These are phyloP conservation scores for Leptura quadrifasciata DNA, from an alignment of 2,888 invertebrate species.

Conservation along the genomic window DNA sequence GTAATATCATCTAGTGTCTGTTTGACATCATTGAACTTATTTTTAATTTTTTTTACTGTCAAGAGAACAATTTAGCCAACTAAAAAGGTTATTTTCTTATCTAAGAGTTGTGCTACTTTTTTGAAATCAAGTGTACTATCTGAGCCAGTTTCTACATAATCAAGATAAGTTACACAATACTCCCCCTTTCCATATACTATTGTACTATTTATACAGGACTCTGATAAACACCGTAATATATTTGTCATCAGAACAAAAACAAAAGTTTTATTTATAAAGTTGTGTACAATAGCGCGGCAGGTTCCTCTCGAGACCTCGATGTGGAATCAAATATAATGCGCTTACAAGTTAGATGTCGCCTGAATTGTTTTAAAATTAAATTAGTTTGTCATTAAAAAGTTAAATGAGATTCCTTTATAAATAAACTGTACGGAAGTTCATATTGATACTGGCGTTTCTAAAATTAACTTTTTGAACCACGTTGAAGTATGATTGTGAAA, in stretches of 20 bases:
- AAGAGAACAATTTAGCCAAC: too few relatives aligned
- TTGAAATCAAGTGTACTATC: background rate
- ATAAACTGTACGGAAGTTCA: too few relatives aligned
- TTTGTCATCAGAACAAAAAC: slow-evolving; percentile 11
- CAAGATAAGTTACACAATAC: background rate
- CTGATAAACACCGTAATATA: slow-evolving; percentile 9
- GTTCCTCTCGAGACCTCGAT: background rate
- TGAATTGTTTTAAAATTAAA: background rate
- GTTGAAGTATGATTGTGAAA: too few relatives aligned
- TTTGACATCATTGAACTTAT: too few relatives aligned
- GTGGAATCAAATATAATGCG: background rate
- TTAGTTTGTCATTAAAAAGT: background rate
- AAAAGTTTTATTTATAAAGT: slow-evolving; percentile 6
- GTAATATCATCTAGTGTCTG: too few relatives aligned
- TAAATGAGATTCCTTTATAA: background rate
- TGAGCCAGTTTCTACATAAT: background rate
- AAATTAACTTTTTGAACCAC: too few relatives aligned
- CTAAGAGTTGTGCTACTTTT: too few relatives aligned
- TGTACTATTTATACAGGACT: background rate
- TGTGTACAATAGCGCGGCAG: background rate
- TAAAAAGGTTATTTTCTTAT: too few relatives aligned
- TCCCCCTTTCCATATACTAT: background rate
- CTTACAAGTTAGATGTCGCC: background rate
- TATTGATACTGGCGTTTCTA: too few relatives aligned
- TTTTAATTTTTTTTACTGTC: too few relatives aligned